Conservation (phyloP, 1,140 invertebrate genomes). For the Cyclina sinensis region DNA sequence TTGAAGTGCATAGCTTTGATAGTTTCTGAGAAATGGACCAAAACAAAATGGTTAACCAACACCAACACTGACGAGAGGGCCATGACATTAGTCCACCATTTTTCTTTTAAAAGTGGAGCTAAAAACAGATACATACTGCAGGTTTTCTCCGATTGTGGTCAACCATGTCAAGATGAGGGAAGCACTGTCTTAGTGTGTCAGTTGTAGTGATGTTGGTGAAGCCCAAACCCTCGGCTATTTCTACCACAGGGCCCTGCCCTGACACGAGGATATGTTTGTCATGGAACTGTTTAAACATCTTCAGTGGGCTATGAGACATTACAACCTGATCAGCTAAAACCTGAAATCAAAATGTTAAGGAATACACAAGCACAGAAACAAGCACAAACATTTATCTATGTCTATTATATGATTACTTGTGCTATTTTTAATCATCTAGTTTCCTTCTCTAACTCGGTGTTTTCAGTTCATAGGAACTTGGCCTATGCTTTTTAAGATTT, state of each 20-base stretch:
- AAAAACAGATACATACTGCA: slow-evolving; percentile 76
- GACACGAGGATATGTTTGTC: slow-evolving; percentile 85
- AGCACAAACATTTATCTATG: no score
- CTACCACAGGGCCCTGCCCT: slow-evolving; percentile 87
- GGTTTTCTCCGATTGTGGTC: slow-evolving; percentile 89
- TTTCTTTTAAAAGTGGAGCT: not conserved
- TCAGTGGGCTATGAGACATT: slow-evolving; percentile 91
- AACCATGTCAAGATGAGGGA: slow-evolving; percentile 91
- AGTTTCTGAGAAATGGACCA: no score
- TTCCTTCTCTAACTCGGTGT: no score
- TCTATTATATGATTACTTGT: no score
- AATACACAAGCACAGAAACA: no score
- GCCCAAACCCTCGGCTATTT: slow-evolving; percentile 90
- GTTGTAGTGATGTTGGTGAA: slow-evolving; percentile 90
- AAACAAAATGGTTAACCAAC: no score
- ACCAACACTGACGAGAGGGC: no score
- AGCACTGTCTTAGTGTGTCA: slow-evolving; percentile 89
- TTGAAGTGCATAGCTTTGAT: not conserved
- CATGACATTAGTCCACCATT: not conserved
- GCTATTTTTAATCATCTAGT: no score
- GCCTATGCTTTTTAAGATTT: no score
- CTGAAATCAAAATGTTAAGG: slow-evolving; percentile 83
- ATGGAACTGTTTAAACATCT: slow-evolving; percentile 88
- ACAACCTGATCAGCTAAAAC: slow-evolving; percentile 90
- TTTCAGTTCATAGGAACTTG: no score